These are phyloP conservation scores for Athene noctua DNA, from an alignment of 2,113 vertebrate species.

Conservation along the genomic window DNA sequence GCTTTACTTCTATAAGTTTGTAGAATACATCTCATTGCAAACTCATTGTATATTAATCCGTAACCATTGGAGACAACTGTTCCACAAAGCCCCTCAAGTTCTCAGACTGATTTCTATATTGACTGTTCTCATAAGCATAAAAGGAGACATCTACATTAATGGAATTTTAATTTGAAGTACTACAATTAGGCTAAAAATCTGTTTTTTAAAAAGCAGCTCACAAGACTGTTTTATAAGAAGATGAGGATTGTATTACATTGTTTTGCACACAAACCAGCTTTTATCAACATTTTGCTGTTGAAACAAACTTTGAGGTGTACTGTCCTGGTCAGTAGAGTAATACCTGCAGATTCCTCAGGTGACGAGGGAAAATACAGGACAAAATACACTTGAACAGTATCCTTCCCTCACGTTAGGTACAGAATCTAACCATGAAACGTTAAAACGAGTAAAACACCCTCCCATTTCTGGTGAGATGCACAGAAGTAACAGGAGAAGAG, in stretches of 20 bases:
- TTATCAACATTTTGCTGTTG: background rate
- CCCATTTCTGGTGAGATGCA: background rate
- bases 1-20: background rate
- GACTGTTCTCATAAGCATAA: background rate
- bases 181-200: background rate
- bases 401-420: background rate
- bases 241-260: background rate
- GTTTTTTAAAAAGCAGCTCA: background rate
- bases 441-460: background rate
- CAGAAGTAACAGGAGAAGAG: background rate
- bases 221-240: background rate
- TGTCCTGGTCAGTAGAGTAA: background rate
- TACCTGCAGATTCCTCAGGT: background rate
- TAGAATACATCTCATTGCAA: background rate
- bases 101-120: background rate
- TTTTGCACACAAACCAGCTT: background rate
- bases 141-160: background rate
- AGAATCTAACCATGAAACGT: background rate
- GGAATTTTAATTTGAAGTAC: background rate
- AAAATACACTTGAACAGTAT: background rate
- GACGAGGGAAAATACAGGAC: background rate
- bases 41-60: background rate
- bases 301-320: background rate
- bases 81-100: background rate
- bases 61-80: background rate